Evolutionary conservation across 2,888 invertebrate genomes (phyloP).

Genomic region (Macroteleia sp.): DNA sequence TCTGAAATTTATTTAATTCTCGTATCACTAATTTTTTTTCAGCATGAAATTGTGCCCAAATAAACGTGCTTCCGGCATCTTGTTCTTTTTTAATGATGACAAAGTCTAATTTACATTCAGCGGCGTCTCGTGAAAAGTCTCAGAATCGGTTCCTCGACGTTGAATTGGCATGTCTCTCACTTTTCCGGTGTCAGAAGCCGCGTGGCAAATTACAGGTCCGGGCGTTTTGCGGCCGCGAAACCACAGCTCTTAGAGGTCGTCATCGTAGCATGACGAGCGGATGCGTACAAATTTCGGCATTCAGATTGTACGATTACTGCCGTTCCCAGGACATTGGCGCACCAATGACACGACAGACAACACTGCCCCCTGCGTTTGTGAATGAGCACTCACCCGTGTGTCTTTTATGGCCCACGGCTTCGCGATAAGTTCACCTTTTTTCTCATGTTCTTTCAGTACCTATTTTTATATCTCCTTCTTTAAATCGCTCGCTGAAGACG

Average conservation of each 20-base stretch:
- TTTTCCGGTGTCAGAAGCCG: constrained; percentile 42
- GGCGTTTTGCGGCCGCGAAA: constrained; percentile 41
- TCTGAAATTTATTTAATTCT: too few species aligned
- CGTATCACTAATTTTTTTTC: too few species aligned
- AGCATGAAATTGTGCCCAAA: constrained; percentile 9
- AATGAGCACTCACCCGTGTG: constrained; percentile 47
- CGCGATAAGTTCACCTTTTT: constrained; percentile 46
- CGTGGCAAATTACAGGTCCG: constrained; percentile 31
- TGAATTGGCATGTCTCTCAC: constrained; percentile 43
- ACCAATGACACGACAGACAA: constrained; percentile 24
- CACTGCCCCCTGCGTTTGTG: constrained; percentile 36
- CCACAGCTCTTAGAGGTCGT: constrained; percentile 26
- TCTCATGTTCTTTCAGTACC: constrained; percentile 9
- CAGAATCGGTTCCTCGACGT: constrained; percentile 52
- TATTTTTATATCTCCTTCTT: constrained; percentile 48
- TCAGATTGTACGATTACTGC: constrained; percentile 47
- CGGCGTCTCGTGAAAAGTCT: constrained; percentile 49
- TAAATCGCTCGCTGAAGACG: too few species aligned
- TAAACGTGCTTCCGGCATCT: constrained; percentile 21
- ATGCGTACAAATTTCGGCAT: constrained; percentile 50
- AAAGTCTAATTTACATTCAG: constrained; percentile 20
- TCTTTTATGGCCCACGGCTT: constrained; percentile 45
- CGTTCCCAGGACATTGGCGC: constrained; percentile 41
- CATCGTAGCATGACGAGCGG: constrained; percentile 52
- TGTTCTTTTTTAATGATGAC: constrained; percentile 23